Evolutionary conservation across 2,113 vertebrate species (phyloP).

Genomic region (Edolisoma coerulescens): DNA sequence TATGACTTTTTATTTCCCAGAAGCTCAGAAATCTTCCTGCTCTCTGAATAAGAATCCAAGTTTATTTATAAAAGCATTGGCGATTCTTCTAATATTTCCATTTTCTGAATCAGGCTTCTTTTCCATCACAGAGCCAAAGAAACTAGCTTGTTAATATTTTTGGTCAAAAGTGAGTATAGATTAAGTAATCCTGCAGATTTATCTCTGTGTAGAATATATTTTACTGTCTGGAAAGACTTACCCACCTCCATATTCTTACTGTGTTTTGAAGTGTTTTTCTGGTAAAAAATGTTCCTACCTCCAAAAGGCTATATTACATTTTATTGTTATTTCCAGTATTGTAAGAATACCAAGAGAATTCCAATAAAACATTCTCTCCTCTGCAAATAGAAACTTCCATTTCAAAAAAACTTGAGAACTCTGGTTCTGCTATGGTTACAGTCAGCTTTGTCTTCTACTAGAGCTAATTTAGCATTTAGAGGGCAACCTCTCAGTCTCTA

Average conservation of each 20-base stretch:
- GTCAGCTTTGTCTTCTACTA: neutral
- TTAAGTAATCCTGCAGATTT: neutral
- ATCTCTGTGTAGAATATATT: neutral
- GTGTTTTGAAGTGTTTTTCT: neutral
- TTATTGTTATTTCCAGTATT: neutral
- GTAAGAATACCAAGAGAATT: neutral
- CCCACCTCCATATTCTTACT: neutral
- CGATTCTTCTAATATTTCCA: neutral
- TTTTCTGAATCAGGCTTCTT: neutral
- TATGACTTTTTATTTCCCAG: neutral
- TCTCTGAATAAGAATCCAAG: neutral
- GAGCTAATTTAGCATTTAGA: constrained; percentile 8
- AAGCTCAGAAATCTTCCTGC: neutral
- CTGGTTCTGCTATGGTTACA: neutral
- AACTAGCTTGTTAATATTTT: neutral
- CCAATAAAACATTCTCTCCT: neutral
- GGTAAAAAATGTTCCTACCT: neutral
- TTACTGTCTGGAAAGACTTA: neutral
- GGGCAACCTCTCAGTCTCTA: neutral
- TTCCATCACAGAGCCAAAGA: neutral
- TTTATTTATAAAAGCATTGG: neutral
- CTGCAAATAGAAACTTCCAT: neutral
- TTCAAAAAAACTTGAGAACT: neutral
- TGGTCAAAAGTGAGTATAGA: neutral
- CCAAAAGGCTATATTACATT: neutral